Conservation (phyloP, 2,888 invertebrate species). For the Hydrotaea diabolus region DNA sequence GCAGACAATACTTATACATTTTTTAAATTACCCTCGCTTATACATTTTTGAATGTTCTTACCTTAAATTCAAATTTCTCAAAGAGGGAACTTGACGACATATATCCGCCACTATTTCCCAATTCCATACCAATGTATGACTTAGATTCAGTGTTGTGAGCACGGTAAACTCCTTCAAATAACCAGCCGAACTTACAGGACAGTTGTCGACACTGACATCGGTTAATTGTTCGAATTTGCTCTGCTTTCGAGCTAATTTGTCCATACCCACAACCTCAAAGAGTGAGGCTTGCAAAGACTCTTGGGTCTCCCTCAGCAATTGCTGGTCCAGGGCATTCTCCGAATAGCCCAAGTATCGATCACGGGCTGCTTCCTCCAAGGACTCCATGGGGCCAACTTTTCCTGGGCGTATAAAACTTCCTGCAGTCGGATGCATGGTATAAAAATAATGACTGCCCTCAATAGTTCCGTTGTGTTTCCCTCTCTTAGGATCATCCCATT, state of each 20-base stretch:
- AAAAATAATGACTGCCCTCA: conserved; percentile 91
- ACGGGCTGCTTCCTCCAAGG: conserved; percentile 88
- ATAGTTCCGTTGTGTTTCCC: conserved; percentile 96
- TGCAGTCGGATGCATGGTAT: conserved; percentile 87
- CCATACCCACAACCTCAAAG: conserved; percentile 94
- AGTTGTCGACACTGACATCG: conserved; percentile 78
- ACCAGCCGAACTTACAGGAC: conserved; percentile 85
- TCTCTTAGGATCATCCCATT: conserved; percentile 94
- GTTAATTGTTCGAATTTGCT: conserved; percentile 78
- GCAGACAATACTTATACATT: too few species aligned
- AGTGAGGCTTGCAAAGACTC: conserved; percentile 90
- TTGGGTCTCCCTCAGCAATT: conserved; percentile 84
- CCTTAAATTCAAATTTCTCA: conserved; percentile 78
- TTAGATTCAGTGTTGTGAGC: conserved; percentile 77
- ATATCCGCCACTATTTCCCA: conserved; percentile 80
- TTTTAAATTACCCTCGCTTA: too few species aligned
- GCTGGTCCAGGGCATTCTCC: conserved; percentile 83
- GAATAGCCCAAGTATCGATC: conserved; percentile 83
- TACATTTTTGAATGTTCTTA: conserved; percentile 51
- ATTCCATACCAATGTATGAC: conserved; percentile 79
- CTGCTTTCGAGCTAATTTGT: conserved; percentile 87
- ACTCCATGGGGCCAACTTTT: conserved; percentile 88
- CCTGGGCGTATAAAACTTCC: conserved; percentile 94
- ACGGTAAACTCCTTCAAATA: conserved; percentile 82
- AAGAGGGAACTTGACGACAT: conserved; percentile 77